Evolutionary conservation across 1,140 invertebrate species (phyloP).

Genomic region (Vanessa tameamea): DNA sequence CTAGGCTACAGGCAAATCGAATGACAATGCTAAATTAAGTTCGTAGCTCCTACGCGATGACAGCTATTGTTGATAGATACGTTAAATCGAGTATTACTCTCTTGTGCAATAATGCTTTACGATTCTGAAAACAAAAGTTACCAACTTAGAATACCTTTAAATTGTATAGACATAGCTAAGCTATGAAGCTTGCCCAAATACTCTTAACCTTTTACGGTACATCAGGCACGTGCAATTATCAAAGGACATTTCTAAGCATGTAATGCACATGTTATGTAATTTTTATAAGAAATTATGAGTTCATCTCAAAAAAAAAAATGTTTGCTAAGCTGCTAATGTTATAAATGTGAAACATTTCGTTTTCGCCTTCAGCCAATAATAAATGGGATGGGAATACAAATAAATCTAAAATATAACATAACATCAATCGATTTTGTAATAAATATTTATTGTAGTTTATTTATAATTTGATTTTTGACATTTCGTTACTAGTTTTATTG

Average conservation of each 20-base stretch:
- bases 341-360: conserved; percentile 19
- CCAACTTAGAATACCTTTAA: conserved; percentile 15
- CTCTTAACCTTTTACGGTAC: background rate
- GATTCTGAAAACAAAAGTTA: conserved; percentile 33
- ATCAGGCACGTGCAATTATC: background rate
- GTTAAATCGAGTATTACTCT: background rate
- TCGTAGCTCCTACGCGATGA: no score
- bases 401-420: background rate
- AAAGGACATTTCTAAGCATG: conserved; percentile 29
- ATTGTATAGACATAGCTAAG: background rate
- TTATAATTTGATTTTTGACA: background rate
- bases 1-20: no score
- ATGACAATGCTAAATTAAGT: no score
- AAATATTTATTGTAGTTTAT: background rate
- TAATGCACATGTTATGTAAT: conserved; percentile 40
- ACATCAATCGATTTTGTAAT: background rate
- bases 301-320: conserved; percentile 55
- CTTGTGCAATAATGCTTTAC: conserved; percentile 29
- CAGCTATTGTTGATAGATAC: background rate
- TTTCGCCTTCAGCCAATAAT: background rate
- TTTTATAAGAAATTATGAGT: conserved; percentile 53
- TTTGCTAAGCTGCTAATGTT: background rate
- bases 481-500: background rate
- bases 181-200: background rate
- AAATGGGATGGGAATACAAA: background rate